Base-by-base conservation (phyloP, 2,797 vertebrate genomes). In the Eulemur albifrons region DNA sequence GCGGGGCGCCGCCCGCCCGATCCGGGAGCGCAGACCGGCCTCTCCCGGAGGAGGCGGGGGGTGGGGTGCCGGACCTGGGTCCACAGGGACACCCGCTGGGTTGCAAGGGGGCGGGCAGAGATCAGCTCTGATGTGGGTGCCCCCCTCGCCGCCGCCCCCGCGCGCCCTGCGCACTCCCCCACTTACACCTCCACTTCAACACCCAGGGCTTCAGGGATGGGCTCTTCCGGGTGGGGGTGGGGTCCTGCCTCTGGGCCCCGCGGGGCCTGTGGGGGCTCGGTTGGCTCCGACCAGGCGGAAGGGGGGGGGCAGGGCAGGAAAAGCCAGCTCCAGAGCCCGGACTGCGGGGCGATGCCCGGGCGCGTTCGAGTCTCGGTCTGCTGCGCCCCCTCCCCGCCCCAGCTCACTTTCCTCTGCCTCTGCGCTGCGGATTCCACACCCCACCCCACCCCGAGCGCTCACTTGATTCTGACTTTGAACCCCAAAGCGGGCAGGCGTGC, bases 21-120 rank as follows among this genome's bases (percentile, higher is more conserved):
- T 20, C 1, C 0, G 14, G 1, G 43, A 52, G 61, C 13, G 32
- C 30, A 0, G 15, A 50, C 54, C 17, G 5, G 4, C 23, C 73
- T 48, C 63, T 40, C 23, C 3, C 21, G 17, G 9, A 35, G 20
- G 48, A 27, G 5, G 32, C 52, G 0, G 7, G 32, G 18, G 7
- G 81, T 5, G 32, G 18, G 7, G 81, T 20, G 61, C 7, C 1
- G 25, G 48, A 27, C 1, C 43, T 0, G 7, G 23, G n/a, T 18
- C 54, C 14, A 54, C 23, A 1, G 8, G 50, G 57, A 25, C 84
- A 23, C n/a, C n/a, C 23, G 65, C 38, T 7, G 2, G 30, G 65
- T 8, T 11, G 40, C 9, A 10, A 70, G 2, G 43, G 18, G 13
- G 38, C 69, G 13, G 35, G 17, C 35, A 9, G 14, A 2, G 25